Percentiles rank a stretch among this genome's conserved stretches.
These are phyloP conservation scores for Pocillopora verrucosa DNA, from an alignment of 64 coral and sea anemone species.

Conservation along the genomic window DNA sequence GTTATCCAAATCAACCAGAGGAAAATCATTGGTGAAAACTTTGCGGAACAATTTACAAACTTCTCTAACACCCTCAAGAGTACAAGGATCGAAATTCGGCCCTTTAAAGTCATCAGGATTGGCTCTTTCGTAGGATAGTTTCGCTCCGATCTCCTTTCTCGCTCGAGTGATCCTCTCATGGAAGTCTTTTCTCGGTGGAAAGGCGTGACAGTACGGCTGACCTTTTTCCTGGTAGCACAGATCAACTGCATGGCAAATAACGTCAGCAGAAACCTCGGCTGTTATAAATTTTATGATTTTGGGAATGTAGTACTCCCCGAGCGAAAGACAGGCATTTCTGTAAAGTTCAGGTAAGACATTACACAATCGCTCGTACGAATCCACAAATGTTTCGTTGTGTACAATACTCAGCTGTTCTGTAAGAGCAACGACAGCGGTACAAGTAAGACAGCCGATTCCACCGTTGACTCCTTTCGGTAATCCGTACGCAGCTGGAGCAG, in stretches of 20 bases:
- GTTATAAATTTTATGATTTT: slow-evolving; percentile 50
- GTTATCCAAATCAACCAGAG: slow-evolving; percentile 75
- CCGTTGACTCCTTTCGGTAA: slow-evolving; percentile 85
- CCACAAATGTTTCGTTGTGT: slow-evolving; percentile 80
- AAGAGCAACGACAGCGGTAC: slow-evolving; percentile 78
- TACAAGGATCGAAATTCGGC: slow-evolving; percentile 70
- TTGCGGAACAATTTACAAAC: slow-evolving; percentile 57
- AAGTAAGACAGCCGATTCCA: slow-evolving; percentile 68
- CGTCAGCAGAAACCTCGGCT: slow-evolving; percentile 70
- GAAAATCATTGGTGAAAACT: slow-evolving; percentile 72
- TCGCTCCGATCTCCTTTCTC: slow-evolving; percentile 21
- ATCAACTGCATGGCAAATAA: slow-evolving; percentile 81
- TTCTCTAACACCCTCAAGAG: slow-evolving; percentile 55
- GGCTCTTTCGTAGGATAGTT: slow-evolving; percentile 10
- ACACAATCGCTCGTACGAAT: slow-evolving; percentile 73
- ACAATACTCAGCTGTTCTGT: slow-evolving; percentile 79
- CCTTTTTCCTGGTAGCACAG: slow-evolving; percentile 80
- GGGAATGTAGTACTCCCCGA: slow-evolving; percentile 74
- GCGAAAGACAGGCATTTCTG: slow-evolving; percentile 56
- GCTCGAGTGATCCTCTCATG: not conserved
- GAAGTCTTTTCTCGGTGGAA: slow-evolving; percentile 76
- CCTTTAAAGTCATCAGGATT: not conserved
- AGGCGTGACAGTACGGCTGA: slow-evolving; percentile 71
- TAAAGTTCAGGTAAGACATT: slow-evolving; percentile 52
- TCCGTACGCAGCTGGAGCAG: slow-evolving; percentile 3